A percentile compares a stretch with the other conserved stretches of the same genome.
Conservation (phyloP, 1,140 invertebrate genomes). For the Eurosta solidaginis region DNA sequence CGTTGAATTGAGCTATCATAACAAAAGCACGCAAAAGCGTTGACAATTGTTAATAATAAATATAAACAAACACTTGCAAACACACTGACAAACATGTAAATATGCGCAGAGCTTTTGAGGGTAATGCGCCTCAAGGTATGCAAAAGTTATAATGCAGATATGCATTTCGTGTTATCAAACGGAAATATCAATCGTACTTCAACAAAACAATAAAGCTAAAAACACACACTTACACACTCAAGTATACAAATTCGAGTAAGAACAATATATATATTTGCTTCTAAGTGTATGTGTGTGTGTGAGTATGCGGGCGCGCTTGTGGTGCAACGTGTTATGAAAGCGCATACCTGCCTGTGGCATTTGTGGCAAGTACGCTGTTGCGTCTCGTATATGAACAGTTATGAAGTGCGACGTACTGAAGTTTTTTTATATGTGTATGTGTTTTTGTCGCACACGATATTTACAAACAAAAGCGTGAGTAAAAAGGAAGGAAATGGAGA, state of each 20-base stretch:
- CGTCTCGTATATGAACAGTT: not conserved
- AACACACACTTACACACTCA: not conserved
- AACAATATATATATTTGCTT: too few relatives aligned
- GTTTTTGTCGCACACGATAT: not conserved
- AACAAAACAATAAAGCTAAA: slow-evolving; percentile 34
- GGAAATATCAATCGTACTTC: slow-evolving; percentile 37
- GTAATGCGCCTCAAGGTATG: not conserved
- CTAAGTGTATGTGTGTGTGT: not conserved
- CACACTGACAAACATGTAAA: not conserved
- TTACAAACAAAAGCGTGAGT: not conserved
- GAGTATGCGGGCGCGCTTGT: not conserved
- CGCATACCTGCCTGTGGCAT: not conserved
- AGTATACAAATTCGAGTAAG: slow-evolving; percentile 16
- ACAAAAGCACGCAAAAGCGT: not conserved
- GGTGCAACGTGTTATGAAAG: not conserved
- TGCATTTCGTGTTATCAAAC: slow-evolving; percentile 27
- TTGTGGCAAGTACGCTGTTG: not conserved
- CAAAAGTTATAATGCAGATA: slow-evolving; percentile 12
- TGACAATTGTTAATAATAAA: slow-evolving; percentile 28
- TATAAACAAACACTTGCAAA: slow-evolving; percentile 13
- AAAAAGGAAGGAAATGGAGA: slow-evolving; percentile 30
- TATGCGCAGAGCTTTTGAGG: not conserved
- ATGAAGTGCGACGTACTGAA: not conserved
- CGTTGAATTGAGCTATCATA: not conserved
- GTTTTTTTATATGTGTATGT: not conserved